Evolutionary conservation across 2,888 invertebrate genomes (phyloP), one percentile per base, ranked within the genome.

Genomic region (Gerris lacustris): DNA sequence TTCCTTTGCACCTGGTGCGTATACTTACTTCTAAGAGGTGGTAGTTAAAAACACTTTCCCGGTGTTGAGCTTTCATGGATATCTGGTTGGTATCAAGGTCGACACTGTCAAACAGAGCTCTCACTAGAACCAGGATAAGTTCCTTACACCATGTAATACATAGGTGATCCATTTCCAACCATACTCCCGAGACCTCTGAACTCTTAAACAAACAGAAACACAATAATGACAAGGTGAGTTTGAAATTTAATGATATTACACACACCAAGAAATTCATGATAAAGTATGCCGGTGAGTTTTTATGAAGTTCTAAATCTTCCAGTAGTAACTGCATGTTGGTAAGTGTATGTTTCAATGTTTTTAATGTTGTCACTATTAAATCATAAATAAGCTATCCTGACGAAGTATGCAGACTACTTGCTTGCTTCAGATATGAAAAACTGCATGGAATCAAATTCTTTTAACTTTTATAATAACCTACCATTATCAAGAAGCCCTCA

Each of bases 131-230:
- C 78, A 94, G 80, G 1, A 95, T 88, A 63, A 95, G 82, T 80
- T 96, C 94, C 77, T 94, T 91, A 80, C 93, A 96, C 96, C 96
- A 97, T 5, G 94, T 87, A 76, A 95, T 92, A 77, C 92, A 90
- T 11, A 92, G 85, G 79, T 97, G 97, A 80, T 96, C 95, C 0
- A 91, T 88, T 6, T 94, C 88, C 7, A 89, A 83, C 92, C 96
- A 96, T 2, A 91, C 91, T 70, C 86, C 86, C 0, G 96, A 94
- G 69, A 96, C 85, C 45, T 87, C 84, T 69, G 88, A 88, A 1
- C 88, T 86, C 86, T 91, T 79, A 70, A 84, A 81, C 76, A 77
- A 79, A 71, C 81, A 73, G 31, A 31, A 31, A 31, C 31, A 80
- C 9, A 70, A 62, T 45, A 9, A 70, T 9, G 31, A 63, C 6